Percentiles rank a stretch among this genome's conserved stretches.
Conservation (phyloP, 2,888 invertebrate species). For the Ceriagrion tenellum region DNA sequence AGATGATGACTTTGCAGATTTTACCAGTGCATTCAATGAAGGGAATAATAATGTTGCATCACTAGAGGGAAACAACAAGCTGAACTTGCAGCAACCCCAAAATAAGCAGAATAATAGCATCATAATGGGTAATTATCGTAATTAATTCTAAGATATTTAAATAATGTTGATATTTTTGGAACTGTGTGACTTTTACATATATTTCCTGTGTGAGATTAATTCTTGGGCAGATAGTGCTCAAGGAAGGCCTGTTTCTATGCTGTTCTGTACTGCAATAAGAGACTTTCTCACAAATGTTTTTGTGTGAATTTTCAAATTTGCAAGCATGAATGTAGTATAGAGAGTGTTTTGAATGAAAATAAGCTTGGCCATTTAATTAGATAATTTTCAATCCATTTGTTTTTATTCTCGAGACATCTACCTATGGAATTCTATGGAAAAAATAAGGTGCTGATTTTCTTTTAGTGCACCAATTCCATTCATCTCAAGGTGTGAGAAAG, state of each 20-base stretch:
- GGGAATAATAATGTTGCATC: slow-evolving; percentile 42
- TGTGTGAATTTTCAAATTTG: neutral
- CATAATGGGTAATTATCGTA: slow-evolving; percentile 19
- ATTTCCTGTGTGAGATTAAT: neutral
- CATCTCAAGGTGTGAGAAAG: too few relatives aligned
- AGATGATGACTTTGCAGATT: slow-evolving; percentile 89
- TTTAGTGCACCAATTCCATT: too few relatives aligned
- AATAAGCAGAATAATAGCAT: slow-evolving; percentile 52
- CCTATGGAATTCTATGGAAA: too few relatives aligned
- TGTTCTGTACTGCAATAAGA: too few relatives aligned
- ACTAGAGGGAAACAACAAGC: slow-evolving; percentile 55
- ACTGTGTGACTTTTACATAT: neutral
- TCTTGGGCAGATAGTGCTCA: neutral
- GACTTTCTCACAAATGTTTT: neutral
- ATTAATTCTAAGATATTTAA: neutral
- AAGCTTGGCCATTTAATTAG: too few relatives aligned
- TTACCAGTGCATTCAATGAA: slow-evolving; percentile 82
- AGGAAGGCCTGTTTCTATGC: neutral
- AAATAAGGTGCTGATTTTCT: too few relatives aligned
- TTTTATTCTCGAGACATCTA: too few relatives aligned
- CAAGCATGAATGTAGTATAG: too few relatives aligned
- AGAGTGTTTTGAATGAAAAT: too few relatives aligned
- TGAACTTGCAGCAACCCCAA: neutral
- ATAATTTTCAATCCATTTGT: too few relatives aligned
- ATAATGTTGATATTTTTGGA: neutral